Evolutionary conservation across 2,888 invertebrate species (phyloP), one percentile per base, ranked within the genome.

Genomic region (Gibbula magus): DNA sequence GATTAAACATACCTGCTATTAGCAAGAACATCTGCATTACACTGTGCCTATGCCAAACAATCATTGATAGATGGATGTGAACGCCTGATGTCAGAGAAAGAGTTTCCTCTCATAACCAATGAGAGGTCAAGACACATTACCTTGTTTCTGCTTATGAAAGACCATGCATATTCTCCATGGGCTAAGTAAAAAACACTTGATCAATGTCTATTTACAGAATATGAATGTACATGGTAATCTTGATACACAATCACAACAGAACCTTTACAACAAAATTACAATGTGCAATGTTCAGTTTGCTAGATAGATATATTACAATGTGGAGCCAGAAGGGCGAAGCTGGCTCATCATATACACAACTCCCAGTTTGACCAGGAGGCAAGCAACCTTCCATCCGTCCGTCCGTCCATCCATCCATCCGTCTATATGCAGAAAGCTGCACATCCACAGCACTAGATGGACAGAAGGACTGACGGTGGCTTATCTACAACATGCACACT

Each of bases 221-320:
- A 70, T 70, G 70, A 70, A 70, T 70, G 35, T 70, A 70, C 70
- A 70, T 70, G 39, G 29, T 70, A 20, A 70, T 70, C 70, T 70
- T 70, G 39, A 70, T 70, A 70, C 70, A 70, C 70, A 35, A 70
- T 70, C 70, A 70, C 70, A 70, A 70, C 70, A 70, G 70, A 35
- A 70, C 70, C 70, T 70, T 70, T 70, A 70, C 70, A 70, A 70
- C 70, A 70, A 70, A 70, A 70, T 70, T 70, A 70, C 70, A 70
- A 70, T 39, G 70, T 70, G 70, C 32, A 70, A 70, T 70, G 29
- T 35, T 70, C 70, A 70, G 20, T 39, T 70, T 70, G 70, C 70
- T 70, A 70, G 39, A 45, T 13, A 45, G 45, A 70, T 70, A 70
- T 70, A 70, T 70, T 70, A 70, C 70, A 70, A 20, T 70, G 20